A percentile compares a stretch with the other conserved stretches of the same genome.
These are phyloP conservation scores for Leucophenga montana DNA, from an alignment of 2,888 invertebrate genomes.

Conservation along the genomic window DNA sequence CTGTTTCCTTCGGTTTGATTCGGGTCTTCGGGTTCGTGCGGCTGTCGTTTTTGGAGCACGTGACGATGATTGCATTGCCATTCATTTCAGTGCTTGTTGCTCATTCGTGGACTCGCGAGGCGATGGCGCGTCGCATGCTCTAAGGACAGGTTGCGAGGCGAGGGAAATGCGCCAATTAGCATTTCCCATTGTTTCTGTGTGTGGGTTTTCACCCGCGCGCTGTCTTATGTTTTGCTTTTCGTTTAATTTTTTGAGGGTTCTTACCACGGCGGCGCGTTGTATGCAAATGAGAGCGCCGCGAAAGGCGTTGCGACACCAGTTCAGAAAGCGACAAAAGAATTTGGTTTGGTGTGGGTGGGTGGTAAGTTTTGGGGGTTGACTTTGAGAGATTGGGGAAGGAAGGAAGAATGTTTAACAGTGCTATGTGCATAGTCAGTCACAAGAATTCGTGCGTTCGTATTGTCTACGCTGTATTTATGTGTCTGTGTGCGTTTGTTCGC, in stretches of 20 bases:
- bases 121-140: conserved; percentile 53
- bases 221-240: conserved; percentile 37
- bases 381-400: conserved; percentile 27
- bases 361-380: conserved; percentile 17
- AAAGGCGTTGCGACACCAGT: conserved; percentile 52
- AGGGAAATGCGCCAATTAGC: conserved; percentile 69
- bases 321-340: conserved; percentile 43
- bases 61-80: conserved; percentile 40
- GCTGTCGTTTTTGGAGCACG: conserved; percentile 49
- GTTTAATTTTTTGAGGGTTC: conserved; percentile 56
- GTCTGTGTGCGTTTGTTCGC: conserved; percentile 20
- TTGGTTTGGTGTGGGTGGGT: conserved; percentile 41
- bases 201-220: conserved; percentile 23
- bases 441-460: conserved; percentile 32
- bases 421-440: conserved; percentile 30
- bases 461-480: conserved; percentile 48
- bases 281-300: conserved; percentile 55
- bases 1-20: conserved; percentile 42
- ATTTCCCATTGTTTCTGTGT: conserved; percentile 63
- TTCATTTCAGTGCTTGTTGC: conserved; percentile 54
- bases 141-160: conserved; percentile 51
- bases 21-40: conserved; percentile 42
- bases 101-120: conserved; percentile 66
- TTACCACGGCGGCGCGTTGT: conserved; percentile 47
- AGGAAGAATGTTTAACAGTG: conserved; percentile 26